phyloP scores from a whole-genome alignment of 1,140 invertebrate genomes.

The Physella acuta region DNA sequence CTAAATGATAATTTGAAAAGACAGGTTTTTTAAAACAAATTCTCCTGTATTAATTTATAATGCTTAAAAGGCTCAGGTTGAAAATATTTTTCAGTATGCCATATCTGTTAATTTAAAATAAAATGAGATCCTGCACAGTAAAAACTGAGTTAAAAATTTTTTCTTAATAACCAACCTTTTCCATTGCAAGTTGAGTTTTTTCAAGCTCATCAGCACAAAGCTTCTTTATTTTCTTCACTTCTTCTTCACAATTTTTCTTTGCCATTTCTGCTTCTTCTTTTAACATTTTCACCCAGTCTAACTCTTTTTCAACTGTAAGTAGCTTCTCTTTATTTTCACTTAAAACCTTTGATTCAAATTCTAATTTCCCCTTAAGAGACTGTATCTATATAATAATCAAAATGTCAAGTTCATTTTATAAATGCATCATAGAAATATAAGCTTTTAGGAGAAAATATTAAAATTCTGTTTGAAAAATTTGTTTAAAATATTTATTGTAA shows the following conservation, averaged over 20 bases:
- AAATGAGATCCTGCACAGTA: too few relatives aligned
- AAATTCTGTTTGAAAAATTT: background rate
- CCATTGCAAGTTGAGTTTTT: background rate
- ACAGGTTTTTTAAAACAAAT: too few relatives aligned
- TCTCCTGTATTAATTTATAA: too few relatives aligned
- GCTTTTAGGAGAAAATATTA: background rate
- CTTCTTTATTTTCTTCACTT: constrained; percentile 3
- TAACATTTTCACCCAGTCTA: background rate
- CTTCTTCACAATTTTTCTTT: background rate
- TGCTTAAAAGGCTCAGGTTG: too few relatives aligned
- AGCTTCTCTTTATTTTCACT: background rate
- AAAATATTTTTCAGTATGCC: too few relatives aligned
- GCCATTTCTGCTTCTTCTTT: background rate
- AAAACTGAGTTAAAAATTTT: too few relatives aligned
- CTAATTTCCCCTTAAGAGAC: background rate
- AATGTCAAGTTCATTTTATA: background rate
- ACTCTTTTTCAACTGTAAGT: background rate
- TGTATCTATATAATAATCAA: constrained; percentile 6
- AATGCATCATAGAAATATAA: background rate
- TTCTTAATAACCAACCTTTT: constrained; percentile 8
- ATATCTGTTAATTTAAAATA: too few relatives aligned
- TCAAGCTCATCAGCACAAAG: background rate
- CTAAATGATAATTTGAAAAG: too few relatives aligned
- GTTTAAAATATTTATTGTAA: too few relatives aligned
- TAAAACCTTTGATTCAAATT: background rate